Conservation (phyloP, 2,888 invertebrate species). For the Tetrapedia diversipes region DNA sequence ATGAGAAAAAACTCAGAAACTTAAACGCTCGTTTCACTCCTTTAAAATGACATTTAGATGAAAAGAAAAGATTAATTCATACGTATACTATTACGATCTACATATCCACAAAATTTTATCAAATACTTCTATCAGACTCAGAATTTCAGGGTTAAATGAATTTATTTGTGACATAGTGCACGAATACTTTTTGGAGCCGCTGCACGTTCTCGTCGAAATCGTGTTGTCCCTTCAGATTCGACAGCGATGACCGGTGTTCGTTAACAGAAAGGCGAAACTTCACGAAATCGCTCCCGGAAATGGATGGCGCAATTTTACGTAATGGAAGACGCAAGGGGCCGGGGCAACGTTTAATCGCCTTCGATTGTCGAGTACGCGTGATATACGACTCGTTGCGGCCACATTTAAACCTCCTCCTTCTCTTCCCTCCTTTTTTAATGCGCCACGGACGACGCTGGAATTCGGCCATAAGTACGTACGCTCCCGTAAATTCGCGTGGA, state of each 20-base stretch:
- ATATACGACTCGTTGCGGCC: constrained; percentile 52
- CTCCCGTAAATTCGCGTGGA: not conserved
- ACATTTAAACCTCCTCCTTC: constrained; percentile 36
- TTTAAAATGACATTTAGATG: too few species aligned
- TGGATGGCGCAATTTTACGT: constrained; percentile 68
- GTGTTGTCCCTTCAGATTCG: too few species aligned
- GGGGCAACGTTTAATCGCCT: constrained; percentile 54
- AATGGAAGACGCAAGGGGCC: constrained; percentile 66
- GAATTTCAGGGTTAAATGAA: too few species aligned
- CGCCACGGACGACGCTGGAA: constrained; percentile 29
- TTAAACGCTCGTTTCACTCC: too few species aligned
- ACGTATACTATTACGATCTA: too few species aligned
- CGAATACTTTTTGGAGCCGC: too few species aligned
- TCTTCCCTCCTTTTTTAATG: constrained; percentile 10
- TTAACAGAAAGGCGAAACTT: constrained; percentile 61
- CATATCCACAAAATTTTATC: too few species aligned
- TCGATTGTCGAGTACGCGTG: constrained; percentile 40
- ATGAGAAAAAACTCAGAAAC: too few species aligned
- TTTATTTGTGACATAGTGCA: too few species aligned
- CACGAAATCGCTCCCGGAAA: constrained; percentile 38
- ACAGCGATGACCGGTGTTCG: constrained; percentile 44
- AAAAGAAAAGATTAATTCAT: too few species aligned
- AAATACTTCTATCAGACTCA: too few species aligned
- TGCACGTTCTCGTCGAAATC: not conserved
- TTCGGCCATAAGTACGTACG: constrained; percentile 29